phyloP scores from a whole-genome alignment of 1,140 invertebrate species.

The Rhynchophorus ferrugineus region DNA sequence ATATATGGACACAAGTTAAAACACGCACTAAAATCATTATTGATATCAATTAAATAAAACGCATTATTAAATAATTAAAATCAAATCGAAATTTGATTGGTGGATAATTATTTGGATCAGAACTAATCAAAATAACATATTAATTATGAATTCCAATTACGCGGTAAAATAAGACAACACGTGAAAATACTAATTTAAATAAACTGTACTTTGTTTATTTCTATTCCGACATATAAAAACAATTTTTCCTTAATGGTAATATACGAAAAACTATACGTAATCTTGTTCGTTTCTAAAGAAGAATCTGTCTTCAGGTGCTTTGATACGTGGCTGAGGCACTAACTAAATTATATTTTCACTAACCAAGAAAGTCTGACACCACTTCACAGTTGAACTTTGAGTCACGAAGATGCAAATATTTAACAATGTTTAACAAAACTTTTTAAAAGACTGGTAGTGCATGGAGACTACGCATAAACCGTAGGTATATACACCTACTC shows the following conservation, averaged over 20 bases:
- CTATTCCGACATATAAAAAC: not conserved
- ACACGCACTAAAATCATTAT: no score
- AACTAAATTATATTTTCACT: slow-evolving; percentile 6
- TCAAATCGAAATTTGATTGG: no score
- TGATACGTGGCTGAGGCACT: slow-evolving; percentile 15
- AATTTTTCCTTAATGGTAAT: no score
- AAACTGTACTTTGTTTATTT: not conserved
- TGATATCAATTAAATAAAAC: no score
- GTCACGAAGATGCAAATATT: slow-evolving; percentile 3
- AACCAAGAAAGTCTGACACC: slow-evolving; percentile 11
- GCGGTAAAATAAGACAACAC: not conserved
- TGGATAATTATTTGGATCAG: no score
- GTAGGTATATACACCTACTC: slow-evolving; percentile 17
- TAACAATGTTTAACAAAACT: not conserved
- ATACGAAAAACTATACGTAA: not conserved
- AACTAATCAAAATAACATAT: no score
- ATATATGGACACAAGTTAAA: no score
- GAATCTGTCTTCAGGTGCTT: slow-evolving; percentile 5
- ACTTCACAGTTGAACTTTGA: slow-evolving; percentile 7
- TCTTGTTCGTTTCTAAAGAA: not conserved
- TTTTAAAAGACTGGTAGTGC: slow-evolving; percentile 6
- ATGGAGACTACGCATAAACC: slow-evolving; percentile 8
- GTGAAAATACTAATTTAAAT: not conserved
- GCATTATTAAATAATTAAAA: no score
- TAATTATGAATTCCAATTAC: no score